Conservation (phyloP, 1,140 invertebrate species). For the Triops longicaudatus region DNA sequence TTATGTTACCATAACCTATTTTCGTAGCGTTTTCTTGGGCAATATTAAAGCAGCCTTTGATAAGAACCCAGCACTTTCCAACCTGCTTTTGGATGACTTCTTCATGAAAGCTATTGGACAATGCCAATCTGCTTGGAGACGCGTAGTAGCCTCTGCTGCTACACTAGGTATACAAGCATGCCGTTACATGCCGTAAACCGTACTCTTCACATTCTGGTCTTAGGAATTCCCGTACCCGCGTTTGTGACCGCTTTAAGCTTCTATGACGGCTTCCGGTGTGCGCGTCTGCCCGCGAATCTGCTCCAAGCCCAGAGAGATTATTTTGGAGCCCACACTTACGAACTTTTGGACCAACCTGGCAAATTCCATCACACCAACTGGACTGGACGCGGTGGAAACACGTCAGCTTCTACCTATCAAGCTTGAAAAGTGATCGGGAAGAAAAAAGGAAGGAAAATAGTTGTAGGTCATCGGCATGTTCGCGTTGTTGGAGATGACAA, state of each 20-base stretch:
- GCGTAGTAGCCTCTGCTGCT: constrained; percentile 49
- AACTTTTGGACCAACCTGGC: constrained; percentile 75
- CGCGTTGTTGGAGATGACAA: too few relatives aligned
- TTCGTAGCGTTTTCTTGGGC: constrained; percentile 76
- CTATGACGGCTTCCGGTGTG: constrained; percentile 88
- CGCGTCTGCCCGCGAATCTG: constrained; percentile 77
- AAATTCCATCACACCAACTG: constrained; percentile 95
- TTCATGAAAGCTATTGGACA: constrained; percentile 76
- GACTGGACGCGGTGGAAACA: constrained; percentile 95
- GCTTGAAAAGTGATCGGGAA: constrained; percentile 50
- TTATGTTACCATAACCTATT: constrained; percentile 19
- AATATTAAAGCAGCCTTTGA: constrained; percentile 96
- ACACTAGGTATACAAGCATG: constrained; percentile 31
- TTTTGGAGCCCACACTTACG: constrained; percentile 98
- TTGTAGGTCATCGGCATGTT: background rate
- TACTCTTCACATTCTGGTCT: constrained; percentile 39
- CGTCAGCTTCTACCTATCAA: constrained; percentile 90
- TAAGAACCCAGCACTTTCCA: constrained; percentile 77
- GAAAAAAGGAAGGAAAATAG: background rate
- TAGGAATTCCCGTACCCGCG: constrained; percentile 84
- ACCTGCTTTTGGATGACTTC: constrained; percentile 90
- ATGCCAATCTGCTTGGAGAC: constrained; percentile 64
- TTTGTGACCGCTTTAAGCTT: constrained; percentile 89
- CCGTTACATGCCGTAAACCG: background rate
- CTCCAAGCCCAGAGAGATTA: constrained; percentile 93